Evolutionary conservation across 2,888 invertebrate genomes (phyloP).

Genomic region (Lacanobia wlatinum): DNA sequence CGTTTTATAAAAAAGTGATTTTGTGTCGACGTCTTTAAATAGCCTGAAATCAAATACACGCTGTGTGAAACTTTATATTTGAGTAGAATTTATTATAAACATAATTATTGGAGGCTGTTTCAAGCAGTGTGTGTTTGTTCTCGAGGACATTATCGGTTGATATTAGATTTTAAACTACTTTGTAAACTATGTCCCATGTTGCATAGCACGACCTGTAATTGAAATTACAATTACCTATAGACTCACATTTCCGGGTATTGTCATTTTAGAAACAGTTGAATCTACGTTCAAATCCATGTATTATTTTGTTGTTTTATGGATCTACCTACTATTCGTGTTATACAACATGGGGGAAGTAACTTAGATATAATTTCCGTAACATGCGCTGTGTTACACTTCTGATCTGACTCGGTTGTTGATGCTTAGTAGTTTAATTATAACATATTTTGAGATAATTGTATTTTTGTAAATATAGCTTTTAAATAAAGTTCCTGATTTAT

Average conservation of each 20-base stretch:
- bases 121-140: conserved; percentile 58
- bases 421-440: conserved; percentile 77
- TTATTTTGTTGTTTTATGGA: neutral
- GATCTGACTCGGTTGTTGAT: conserved; percentile 79
- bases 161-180: conserved; percentile 59
- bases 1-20: conserved; percentile 47
- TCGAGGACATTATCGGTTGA: conserved; percentile 42
- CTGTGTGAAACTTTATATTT: conserved; percentile 39
- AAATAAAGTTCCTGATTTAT: conserved; percentile 90
- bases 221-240: neutral
- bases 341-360: conserved; percentile 28
- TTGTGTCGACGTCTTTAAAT: conserved; percentile 49
- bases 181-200: conserved; percentile 43
- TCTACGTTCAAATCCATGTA: neutral
- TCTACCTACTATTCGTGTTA: conserved; percentile 10
- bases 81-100: conserved; percentile 14
- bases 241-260: neutral
- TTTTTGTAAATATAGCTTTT: conserved; percentile 88
- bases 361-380: conserved; percentile 60
- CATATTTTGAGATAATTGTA: conserved; percentile 88
- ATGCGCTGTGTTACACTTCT: conserved; percentile 64
- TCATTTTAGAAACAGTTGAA: neutral
- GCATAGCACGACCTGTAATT: conserved; percentile 16
- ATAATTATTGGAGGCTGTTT: conserved; percentile 50
- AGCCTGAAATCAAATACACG: conserved; percentile 39